Percentiles rank a stretch among this genome's conserved stretches.
Conservation (phyloP, 2,797 vertebrate genomes). For the Halcyon badia region DNA sequence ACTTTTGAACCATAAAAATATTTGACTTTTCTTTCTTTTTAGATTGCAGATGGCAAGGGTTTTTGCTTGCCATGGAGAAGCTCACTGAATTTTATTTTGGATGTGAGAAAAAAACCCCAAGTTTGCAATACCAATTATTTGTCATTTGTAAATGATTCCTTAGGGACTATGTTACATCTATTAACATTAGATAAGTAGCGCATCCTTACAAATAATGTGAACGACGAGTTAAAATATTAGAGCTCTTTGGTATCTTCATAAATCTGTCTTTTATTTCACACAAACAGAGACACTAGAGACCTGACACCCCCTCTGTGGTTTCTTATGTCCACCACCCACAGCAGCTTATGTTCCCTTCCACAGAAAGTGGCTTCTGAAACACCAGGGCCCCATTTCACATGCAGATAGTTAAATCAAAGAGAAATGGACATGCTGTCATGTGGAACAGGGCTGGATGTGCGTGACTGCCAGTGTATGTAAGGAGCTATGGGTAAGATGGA, state of each 20-base stretch:
- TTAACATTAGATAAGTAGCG: neutral
- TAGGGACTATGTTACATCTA: neutral
- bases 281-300: neutral
- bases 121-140: neutral
- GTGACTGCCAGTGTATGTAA: neutral
- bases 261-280: neutral
- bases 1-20: neutral
- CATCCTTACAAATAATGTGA: neutral
- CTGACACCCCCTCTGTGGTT: neutral
- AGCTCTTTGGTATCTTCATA: neutral
- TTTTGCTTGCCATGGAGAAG: neutral
- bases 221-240: neutral
- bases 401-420: neutral
- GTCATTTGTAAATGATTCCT: neutral
- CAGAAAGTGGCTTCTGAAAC: neutral
- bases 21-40: neutral
- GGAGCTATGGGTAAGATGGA: neutral
- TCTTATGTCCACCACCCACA: neutral
- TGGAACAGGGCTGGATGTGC: neutral
- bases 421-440: fast-evolving
- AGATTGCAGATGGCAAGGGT: neutral
- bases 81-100: neutral
- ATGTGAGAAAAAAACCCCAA: neutral
- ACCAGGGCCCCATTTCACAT: neutral
- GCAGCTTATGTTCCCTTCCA: neutral